Conservation (phyloP, 2,113 vertebrate genomes). For the Mohoua ochrocephala region DNA sequence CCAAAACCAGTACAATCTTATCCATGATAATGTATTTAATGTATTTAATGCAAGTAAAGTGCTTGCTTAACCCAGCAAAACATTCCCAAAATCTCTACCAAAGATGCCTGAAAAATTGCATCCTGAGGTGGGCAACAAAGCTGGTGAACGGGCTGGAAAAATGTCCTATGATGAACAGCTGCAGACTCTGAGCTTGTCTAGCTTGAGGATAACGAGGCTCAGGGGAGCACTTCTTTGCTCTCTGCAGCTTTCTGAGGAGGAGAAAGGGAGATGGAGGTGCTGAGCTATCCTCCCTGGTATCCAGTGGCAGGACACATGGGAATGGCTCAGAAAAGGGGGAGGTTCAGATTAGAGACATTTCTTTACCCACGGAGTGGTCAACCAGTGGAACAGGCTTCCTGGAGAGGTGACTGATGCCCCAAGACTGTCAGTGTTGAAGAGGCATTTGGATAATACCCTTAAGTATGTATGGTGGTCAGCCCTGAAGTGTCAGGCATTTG, state of each 20-base stretch:
- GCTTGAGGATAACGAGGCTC: neutral
- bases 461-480: neutral
- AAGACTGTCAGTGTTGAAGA: neutral
- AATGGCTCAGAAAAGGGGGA: neutral
- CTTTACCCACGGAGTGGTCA: neutral
- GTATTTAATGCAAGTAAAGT: neutral
- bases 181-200: neutral
- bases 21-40: neutral
- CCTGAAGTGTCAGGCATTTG: neutral
- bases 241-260: fast-evolving
- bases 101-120: neutral
- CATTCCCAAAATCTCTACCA: neutral
- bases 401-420: neutral
- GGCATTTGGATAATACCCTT: neutral
- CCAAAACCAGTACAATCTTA: neutral
- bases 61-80: neutral
- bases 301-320: fast-evolving
- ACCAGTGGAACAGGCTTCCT: neutral
- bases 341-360: neutral
- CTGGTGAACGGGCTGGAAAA: neutral
- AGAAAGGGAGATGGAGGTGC: fast-evolving
- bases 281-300: neutral
- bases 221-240: neutral
- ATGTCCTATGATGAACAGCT: neutral
- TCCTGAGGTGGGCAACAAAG: neutral